A percentile compares a stretch with the other conserved stretches of the same genome.
These are phyloP conservation scores for Cyprinodon tularosa DNA, from an alignment of 2,113 vertebrate species.

Conservation along the genomic window DNA sequence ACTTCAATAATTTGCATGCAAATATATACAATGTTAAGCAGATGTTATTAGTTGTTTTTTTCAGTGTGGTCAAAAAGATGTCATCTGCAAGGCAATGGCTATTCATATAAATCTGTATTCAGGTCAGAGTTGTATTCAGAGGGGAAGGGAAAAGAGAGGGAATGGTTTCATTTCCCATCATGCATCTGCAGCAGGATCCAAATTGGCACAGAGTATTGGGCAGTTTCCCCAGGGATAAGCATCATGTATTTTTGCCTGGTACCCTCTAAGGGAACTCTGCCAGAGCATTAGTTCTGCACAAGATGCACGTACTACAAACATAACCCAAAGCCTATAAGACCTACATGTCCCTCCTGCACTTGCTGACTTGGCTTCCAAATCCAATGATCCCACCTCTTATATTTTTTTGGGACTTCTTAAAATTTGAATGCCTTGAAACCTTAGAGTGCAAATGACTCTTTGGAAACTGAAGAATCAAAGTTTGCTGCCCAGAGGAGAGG, in stretches of 20 bases:
- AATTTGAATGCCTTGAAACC: constrained; percentile 40
- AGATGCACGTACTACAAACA: constrained; percentile 32
- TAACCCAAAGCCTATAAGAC: constrained; percentile 28
- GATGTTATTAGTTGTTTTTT: too few relatives aligned
- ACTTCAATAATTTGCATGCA: too few relatives aligned
- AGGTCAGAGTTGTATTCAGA: constrained; percentile 73
- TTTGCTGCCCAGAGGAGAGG: constrained; percentile 54
- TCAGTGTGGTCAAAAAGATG: constrained; percentile 10
- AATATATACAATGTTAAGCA: too few relatives aligned
- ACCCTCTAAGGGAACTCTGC: constrained; percentile 63
- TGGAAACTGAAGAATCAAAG: constrained; percentile 45
- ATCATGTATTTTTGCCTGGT: constrained; percentile 63
- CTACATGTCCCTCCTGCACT: background rate
- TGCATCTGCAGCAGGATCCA: constrained; percentile 75
- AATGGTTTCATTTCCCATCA: constrained; percentile 77
- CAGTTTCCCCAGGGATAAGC: constrained; percentile 72
- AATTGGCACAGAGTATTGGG: constrained; percentile 75
- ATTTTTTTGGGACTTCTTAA: constrained; percentile 18
- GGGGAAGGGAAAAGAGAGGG: constrained; percentile 48
- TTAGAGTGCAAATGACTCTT: constrained; percentile 41
- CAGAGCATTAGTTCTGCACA: constrained; percentile 44
- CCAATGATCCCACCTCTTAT: constrained; percentile 25
- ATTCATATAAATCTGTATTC: constrained; percentile 76
- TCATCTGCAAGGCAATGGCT: constrained; percentile 51
- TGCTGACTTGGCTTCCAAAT: constrained; percentile 38